These are phyloP conservation scores for Apodemia mormo DNA, from an alignment of 2,888 invertebrate species.

Conservation along the genomic window DNA sequence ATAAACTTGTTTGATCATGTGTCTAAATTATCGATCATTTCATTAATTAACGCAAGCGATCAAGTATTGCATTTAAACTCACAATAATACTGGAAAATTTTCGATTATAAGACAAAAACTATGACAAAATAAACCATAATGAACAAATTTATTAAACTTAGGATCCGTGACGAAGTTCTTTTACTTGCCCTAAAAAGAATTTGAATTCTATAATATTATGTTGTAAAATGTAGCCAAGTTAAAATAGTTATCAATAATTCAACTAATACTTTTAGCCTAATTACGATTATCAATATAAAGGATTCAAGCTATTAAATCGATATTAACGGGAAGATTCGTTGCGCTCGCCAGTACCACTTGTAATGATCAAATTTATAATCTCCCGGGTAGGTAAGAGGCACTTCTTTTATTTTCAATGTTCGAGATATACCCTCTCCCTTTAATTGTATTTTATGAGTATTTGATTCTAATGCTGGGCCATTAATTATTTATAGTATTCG, in stretches of 20 bases:
- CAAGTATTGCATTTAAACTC: too few species aligned
- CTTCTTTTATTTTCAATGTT: conserved; percentile 74
- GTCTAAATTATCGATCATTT: too few species aligned
- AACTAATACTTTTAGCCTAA: conserved; percentile 21
- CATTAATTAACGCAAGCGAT: too few species aligned
- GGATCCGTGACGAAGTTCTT: not conserved
- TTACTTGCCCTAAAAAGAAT: not conserved
- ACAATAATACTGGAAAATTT: too few species aligned
- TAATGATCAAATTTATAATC: conserved; percentile 80
- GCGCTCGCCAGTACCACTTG: conserved; percentile 70
- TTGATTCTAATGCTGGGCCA: conserved; percentile 80
- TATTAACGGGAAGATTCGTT: conserved; percentile 71
- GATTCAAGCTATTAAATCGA: conserved; percentile 64
- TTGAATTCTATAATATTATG: not conserved
- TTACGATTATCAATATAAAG: conserved; percentile 31
- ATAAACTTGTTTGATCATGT: too few species aligned
- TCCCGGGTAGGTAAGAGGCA: conserved; percentile 73
- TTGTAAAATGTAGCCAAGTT: conserved; percentile 2
- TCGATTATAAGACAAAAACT: too few species aligned
- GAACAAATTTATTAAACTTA: not conserved
- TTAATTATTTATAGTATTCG: conserved; percentile 81
- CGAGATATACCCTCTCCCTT: conserved; percentile 73
- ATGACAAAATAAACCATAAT: too few species aligned
- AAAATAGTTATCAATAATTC: conserved; percentile 6
- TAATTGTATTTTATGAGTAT: conserved; percentile 82